Percentiles rank a stretch among this genome's conserved stretches.
Evolutionary conservation across 2,113 vertebrate species (phyloP).

Genomic region (Promerops cafer): DNA sequence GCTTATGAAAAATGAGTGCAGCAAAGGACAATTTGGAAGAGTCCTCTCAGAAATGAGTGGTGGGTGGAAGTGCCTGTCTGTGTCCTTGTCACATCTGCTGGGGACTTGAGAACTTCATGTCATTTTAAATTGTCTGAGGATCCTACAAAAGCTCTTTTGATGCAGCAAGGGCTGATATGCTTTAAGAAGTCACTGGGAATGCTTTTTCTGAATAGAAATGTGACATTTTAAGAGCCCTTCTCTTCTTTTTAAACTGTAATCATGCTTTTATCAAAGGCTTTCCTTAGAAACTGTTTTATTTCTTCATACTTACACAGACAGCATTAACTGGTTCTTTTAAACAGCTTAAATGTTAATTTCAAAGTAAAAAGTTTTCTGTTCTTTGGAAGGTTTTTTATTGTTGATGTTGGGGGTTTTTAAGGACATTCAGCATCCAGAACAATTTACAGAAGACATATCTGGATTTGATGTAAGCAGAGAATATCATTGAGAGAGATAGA

Average conservation of each 20-base stretch:
- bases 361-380: background rate
- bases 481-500: background rate
- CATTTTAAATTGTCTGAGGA: background rate
- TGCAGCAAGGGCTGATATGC: background rate
- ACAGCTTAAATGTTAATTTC: background rate
- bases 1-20: background rate
- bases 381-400: background rate
- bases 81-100: background rate
- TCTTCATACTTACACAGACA: background rate
- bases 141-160: background rate
- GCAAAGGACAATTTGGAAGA: background rate
- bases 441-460: background rate
- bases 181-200: background rate
- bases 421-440: background rate
- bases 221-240: background rate
- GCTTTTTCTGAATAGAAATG: background rate
- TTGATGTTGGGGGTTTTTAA: background rate
- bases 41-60: background rate
- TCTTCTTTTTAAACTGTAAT: background rate
- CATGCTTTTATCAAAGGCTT: constrained; percentile 1
- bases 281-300: background rate
- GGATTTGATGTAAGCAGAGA: background rate
- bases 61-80: background rate
- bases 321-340: background rate
- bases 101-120: background rate